phyloP scores from a whole-genome alignment of 2,888 invertebrate genomes.

The Euclidia mi region DNA sequence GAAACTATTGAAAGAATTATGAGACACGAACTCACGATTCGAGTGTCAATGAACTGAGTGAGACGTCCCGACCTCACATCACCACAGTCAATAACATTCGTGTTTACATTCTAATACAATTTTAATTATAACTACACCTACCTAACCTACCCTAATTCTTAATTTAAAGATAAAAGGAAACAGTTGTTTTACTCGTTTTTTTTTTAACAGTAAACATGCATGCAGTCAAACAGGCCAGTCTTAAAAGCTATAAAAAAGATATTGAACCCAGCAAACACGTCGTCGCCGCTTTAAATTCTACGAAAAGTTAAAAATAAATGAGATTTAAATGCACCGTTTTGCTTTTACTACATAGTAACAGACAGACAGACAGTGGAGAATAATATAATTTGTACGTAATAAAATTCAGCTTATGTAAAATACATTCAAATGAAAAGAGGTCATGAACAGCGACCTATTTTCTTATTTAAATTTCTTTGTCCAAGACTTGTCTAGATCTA shows the following conservation, averaged over 20 bases:
- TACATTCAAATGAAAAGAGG: constrained; percentile 6
- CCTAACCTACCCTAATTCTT: not conserved
- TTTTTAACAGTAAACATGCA: not conserved
- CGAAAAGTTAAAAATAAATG: too few species aligned
- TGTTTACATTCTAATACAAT: not conserved
- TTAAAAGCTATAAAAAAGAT: constrained; percentile 1
- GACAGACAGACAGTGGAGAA: too few species aligned
- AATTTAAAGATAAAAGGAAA: constrained; percentile 2
- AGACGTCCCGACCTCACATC: constrained; percentile 29
- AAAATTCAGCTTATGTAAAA: constrained; percentile 3
- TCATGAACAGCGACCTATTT: constrained; percentile 8
- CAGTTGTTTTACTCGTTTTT: not conserved
- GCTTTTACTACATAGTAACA: not conserved
- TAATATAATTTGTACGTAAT: not conserved
- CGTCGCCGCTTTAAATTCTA: not conserved
- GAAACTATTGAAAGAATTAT: not conserved
- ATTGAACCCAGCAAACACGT: not conserved
- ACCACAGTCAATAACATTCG: constrained; percentile 8
- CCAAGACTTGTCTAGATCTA: not conserved
- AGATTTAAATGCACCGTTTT: not conserved
- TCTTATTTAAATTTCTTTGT: constrained; percentile 6
- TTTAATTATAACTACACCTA: not conserved
- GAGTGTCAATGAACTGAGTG: constrained; percentile 22
- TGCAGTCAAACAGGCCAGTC: not conserved
- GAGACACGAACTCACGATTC: constrained; percentile 6